Evolutionary conservation across 2,888 invertebrate genomes (phyloP).

Genomic region (Acronicta alni): DNA sequence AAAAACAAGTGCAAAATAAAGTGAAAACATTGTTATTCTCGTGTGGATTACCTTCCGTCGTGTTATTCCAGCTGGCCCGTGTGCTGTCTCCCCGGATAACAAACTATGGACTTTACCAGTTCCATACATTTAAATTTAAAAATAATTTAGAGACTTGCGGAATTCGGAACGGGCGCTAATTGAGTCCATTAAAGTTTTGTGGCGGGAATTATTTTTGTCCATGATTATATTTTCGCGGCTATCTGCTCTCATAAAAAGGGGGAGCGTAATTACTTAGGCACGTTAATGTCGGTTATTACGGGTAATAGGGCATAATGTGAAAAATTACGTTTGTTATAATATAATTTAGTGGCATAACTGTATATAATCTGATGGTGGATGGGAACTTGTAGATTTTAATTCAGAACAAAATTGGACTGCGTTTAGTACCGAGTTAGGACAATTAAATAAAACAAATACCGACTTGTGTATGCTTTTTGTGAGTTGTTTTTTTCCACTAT

Average conservation of each 20-base stretch:
- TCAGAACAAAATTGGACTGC: constrained; percentile 3
- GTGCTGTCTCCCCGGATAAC: constrained; percentile 68
- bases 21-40: constrained; percentile 85
- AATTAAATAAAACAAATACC: constrained; percentile 12
- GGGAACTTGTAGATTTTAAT: constrained; percentile 11
- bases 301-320: constrained; percentile 55
- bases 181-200: constrained; percentile 71
- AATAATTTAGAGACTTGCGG: constrained; percentile 67
- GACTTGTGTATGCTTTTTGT: constrained; percentile 31
- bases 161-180: constrained; percentile 65
- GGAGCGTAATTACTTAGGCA: constrained; percentile 56
- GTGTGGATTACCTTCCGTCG: constrained; percentile 79
- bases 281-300: constrained; percentile 55
- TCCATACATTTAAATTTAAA: constrained; percentile 71
- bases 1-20: constrained; percentile 84
- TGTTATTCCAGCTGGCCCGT: constrained; percentile 71
- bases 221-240: constrained; percentile 61
- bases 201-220: constrained; percentile 62
- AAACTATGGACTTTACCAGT: constrained; percentile 69
- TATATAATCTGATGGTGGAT: constrained; percentile 40
- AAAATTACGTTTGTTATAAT: constrained; percentile 56
- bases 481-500: constrained; percentile 14
- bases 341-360: constrained; percentile 55
- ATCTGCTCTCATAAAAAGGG: constrained; percentile 58
- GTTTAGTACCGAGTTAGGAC: constrained; percentile 1